Evolutionary conservation across 2,888 invertebrate genomes (phyloP), one percentile per base, ranked within the genome.

Genomic region (Heteromurus nitidus): DNA sequence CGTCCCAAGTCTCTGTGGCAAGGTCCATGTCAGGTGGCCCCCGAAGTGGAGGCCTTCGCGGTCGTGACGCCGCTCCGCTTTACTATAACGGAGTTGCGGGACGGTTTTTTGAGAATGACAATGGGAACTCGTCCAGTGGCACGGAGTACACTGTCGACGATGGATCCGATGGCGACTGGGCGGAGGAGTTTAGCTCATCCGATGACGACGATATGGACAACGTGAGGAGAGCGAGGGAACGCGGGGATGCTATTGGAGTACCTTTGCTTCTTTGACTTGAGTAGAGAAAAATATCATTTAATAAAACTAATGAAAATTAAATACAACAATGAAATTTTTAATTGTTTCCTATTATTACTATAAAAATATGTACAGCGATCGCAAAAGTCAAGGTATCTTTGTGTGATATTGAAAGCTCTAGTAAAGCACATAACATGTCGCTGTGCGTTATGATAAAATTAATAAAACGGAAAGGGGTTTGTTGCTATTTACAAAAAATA

Each of bases 141-240:
- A 75, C 73, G 5, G 82, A 83, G 55, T 83, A 50, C n/a, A 75
- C 75, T 0, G 75, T 73, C 9, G 81, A 81, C 60, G 83, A 74
- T 16, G 75, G 67, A 1, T 76, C 76, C 1, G 83, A 83, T 42
- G 69, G 36, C 3, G 83, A 79, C 7, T 70, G 79, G 62, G 81
- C 73, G 42, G 72, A 77, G 18, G 76, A 76, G 9, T 82, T 30
- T 44, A 81, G 83, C 31, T 68, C 77, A 3, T 74, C 84, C 1
- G 70, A 81, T 44, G 79, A 80, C 28, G 80, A 80, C 11, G 82
- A 80, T n/a, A 20, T 65, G 64, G 75, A 80, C n/a, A 28, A n/a
- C 2, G 58, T 22, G 7, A 26, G 26, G 3, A 58, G 58, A 28
- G 26, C 9, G 13, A 58, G 76, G 65, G 36, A 73, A n/a, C 13